Percentiles rank a stretch among this genome's conserved stretches.
Evolutionary conservation across 2,113 vertebrate genomes (phyloP).

Genomic region (Pseudorhombus dupliciocellatus): DNA sequence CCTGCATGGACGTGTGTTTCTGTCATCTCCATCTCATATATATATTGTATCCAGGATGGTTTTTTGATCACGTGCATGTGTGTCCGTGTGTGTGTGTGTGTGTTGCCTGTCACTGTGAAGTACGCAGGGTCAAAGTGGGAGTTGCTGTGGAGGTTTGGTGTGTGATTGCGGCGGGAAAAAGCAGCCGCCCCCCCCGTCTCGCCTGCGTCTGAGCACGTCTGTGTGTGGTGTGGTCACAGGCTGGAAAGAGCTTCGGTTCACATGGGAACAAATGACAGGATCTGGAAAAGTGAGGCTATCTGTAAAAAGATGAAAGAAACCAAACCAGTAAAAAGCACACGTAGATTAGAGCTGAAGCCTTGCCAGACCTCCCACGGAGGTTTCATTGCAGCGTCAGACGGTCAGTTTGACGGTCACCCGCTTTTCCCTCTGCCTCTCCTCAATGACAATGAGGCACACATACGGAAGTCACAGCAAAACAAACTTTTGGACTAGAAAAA

Average conservation of each 20-base stretch:
- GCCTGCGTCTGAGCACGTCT: slow-evolving; percentile 25
- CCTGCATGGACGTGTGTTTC: background rate
- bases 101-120: background rate
- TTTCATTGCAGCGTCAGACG: slow-evolving; percentile 46
- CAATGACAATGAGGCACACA: slow-evolving; percentile 33
- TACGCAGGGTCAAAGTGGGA: slow-evolving; percentile 9
- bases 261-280: slow-evolving; percentile 72
- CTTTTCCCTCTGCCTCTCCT: slow-evolving; percentile 40
- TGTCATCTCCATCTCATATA: background rate
- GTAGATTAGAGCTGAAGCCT: slow-evolving; percentile 36
- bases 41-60: background rate
- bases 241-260: slow-evolving; percentile 55
- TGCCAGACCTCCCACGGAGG: slow-evolving; percentile 67
- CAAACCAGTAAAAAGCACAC: slow-evolving; percentile 52
- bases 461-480: slow-evolving; percentile 10
- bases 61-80: background rate
- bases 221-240: slow-evolving; percentile 64
- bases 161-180: slow-evolving; percentile 44
- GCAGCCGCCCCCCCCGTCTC: slow-evolving; percentile 31
- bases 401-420: slow-evolving; percentile 56
- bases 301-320: slow-evolving; percentile 69
- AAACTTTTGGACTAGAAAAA: slow-evolving; percentile 18
- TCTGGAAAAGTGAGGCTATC: slow-evolving; percentile 60
- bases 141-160: slow-evolving; percentile 9
- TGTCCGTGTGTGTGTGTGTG: slow-evolving; percentile 12